phyloP scores from a whole-genome alignment of 2,797 vertebrate species.

The Sebastes vulpes region DNA sequence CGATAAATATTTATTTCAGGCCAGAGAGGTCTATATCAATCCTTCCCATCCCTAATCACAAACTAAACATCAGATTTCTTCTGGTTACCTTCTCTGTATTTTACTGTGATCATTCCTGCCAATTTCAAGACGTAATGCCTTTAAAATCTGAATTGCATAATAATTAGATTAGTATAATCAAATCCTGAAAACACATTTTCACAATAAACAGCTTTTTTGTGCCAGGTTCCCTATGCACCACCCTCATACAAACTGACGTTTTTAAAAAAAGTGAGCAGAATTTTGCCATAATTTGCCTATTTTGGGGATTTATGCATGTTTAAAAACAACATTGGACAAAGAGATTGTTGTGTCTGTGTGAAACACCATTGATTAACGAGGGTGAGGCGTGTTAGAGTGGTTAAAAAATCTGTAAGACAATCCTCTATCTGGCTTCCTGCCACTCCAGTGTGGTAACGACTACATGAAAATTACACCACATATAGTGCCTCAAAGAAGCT shows the following conservation, averaged over 20 bases:
- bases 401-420: conserved; percentile 13
- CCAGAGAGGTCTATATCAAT: not conserved
- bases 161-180: conserved; percentile 27
- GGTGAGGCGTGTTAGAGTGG: not conserved
- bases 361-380: not conserved
- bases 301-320: not conserved
- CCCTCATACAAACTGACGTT: not conserved
- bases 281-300: not conserved
- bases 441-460: conserved; percentile 29
- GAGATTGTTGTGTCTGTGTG: not conserved
- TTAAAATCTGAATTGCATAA: conserved; percentile 25
- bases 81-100: not conserved
- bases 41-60: not conserved
- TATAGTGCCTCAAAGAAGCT: conserved; percentile 31
- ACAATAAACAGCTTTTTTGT: conserved; percentile 14
- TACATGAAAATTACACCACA: conserved; percentile 39
- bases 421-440: conserved; percentile 24
- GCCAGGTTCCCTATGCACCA: not conserved
- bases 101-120: not conserved
- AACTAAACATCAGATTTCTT: conserved; percentile 20
- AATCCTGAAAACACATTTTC: conserved; percentile 32
- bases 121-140: conserved; percentile 12
- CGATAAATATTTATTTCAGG: conserved; percentile 1
- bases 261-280: not conserved
- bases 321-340: not conserved